phyloP scores from a whole-genome alignment of 92 coral and sea anemone species.

The Phymanthus crucifer region DNA sequence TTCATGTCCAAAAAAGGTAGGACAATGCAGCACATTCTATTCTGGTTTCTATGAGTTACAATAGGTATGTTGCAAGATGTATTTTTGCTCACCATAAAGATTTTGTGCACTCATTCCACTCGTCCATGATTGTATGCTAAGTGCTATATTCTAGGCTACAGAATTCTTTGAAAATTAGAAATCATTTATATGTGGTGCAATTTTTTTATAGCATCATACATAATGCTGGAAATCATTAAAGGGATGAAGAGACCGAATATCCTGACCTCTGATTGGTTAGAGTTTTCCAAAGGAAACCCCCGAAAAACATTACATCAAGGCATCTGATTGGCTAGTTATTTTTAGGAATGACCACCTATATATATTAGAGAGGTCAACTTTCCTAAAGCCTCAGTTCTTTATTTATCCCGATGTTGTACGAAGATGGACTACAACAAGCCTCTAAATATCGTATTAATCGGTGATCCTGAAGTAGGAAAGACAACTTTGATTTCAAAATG shows the following conservation, averaged over 20 bases:
- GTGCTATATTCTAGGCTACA: too few species aligned
- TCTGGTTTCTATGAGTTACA: too few species aligned
- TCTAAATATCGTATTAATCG: slow-evolving; percentile 68
- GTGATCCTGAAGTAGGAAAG: slow-evolving; percentile 74
- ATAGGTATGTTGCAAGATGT: too few species aligned
- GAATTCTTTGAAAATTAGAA: too few species aligned
- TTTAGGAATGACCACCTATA: slow-evolving; percentile 29
- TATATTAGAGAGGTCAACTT: neutral
- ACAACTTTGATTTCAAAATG: slow-evolving; percentile 63
- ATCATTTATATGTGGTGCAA: too few species aligned
- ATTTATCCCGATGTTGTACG: neutral
- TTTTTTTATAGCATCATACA: too few species aligned
- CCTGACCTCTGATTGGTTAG: slow-evolving; percentile 26
- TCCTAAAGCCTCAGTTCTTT: neutral
- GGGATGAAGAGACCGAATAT: neutral
- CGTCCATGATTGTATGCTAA: too few species aligned
- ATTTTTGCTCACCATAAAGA: too few species aligned
- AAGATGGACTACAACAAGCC: slow-evolving; percentile 22
- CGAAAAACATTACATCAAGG: neutral
- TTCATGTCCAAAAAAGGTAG: too few species aligned
- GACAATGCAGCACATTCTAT: too few species aligned
- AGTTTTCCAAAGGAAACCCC: slow-evolving; percentile 4
- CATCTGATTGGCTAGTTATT: slow-evolving; percentile 41
- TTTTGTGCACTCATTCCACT: too few species aligned
- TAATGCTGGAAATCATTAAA: neutral